A percentile compares a stretch with the other conserved stretches of the same genome.
Evolutionary conservation across 2,888 invertebrate genomes (phyloP).

Genomic region (Dicycla oo): DNA sequence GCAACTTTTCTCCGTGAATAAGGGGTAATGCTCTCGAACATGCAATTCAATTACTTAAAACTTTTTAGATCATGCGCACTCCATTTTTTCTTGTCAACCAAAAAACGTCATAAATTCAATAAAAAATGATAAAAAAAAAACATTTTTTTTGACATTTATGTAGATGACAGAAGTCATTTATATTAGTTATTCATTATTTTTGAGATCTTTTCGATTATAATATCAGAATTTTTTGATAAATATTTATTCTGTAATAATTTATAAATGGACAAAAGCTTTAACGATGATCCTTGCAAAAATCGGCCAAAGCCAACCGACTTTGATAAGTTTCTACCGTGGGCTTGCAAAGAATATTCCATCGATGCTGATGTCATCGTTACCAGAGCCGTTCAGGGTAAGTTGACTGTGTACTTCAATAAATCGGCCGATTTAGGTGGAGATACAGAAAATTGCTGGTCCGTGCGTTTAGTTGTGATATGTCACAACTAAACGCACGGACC

Average conservation of each 20-base stretch:
- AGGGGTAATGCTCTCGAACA: background rate
- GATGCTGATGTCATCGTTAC: background rate
- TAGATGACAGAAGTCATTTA: too few species aligned
- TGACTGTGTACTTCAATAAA: background rate
- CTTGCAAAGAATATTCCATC: background rate
- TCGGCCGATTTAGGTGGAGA: too few species aligned
- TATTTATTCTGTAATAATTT: background rate
- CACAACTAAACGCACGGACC: background rate
- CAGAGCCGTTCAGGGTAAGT: slow-evolving; percentile 11
- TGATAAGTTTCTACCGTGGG: slow-evolving; percentile 36
- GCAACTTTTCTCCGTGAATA: background rate
- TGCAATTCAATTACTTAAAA: slow-evolving; percentile 2
- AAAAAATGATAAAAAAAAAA: background rate
- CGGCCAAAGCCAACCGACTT: slow-evolving; percentile 18
- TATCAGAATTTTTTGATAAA: background rate
- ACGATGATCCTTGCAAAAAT: too few species aligned
- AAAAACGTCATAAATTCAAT: background rate
- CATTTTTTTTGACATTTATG: background rate
- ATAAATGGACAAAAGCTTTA: slow-evolving; percentile 5
- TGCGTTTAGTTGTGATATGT: background rate
- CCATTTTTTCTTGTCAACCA: background rate
- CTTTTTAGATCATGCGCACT: background rate
- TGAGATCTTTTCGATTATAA: background rate
- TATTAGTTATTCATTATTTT: background rate
- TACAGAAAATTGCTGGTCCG: background rate